Evolutionary conservation across 2,888 invertebrate genomes (phyloP), one percentile per base, ranked within the genome.

Genomic region (Autographa pulchrina): DNA sequence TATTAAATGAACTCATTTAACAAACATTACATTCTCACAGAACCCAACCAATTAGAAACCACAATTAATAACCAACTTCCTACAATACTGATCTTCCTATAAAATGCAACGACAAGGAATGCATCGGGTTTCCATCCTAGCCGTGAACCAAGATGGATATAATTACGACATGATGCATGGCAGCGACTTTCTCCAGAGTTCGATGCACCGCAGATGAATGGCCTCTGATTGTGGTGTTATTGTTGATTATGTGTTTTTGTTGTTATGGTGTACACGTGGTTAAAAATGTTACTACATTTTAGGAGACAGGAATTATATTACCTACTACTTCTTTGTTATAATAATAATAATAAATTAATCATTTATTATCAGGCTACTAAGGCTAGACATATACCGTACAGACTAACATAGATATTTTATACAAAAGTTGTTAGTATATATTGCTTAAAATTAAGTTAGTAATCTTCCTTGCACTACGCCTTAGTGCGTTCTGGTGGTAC

Each of bases 101-200:
- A 71, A 75, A 68, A 59, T 38, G 56, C 65, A 18, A 48, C 38
- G 66, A 61, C 78, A 76, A 68, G 65, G 70, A 72, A 82, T 84
- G 82, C 68, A 70, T 68, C 52, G 31, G 65, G 13, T 41, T 56
- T 56, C 54, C 54, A 54, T 67, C 61, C 25, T 52, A 73, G 60
- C 52, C 20, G 56, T 31, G 13, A 62, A n/a, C 48, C 75, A 59
- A 67, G 54, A 68, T 63, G 64, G 63, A 65, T 63, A 70, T 78
- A 72, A 81, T 76, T 74, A 81, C 32, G 62, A 62, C 9, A 70
- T 78, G 67, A 69, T 74, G 56, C 69, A 72, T 74, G 76, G 67
- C 67, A 69, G 63, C 62, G 3, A 74, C 84, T 82, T 82, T 82
- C 82, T 84, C 79, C 8, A 9, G 35, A 38, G 72, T 48, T 81